phyloP scores from a whole-genome alignment of 2,888 invertebrate genomes.

The Watsonalla binaria region DNA sequence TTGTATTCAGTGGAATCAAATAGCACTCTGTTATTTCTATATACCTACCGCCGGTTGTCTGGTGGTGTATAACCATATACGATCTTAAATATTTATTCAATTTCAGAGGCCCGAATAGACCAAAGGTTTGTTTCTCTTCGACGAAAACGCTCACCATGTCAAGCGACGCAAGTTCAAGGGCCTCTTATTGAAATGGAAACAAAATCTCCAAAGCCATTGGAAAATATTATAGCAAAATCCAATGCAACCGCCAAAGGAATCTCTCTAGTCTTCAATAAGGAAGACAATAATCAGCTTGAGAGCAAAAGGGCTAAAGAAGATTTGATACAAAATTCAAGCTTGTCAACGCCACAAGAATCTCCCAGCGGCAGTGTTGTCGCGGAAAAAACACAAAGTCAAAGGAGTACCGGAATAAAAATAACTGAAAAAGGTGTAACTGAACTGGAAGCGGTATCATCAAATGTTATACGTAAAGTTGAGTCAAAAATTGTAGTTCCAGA shows the following conservation, averaged over 20 bases:
- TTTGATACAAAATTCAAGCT: neutral
- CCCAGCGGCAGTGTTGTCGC: neutral
- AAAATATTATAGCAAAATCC: slow-evolving; percentile 5
- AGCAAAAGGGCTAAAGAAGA: slow-evolving; percentile 14
- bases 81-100: slow-evolving; percentile 8
- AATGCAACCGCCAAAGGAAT: slow-evolving; percentile 15
- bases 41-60: too few relatives aligned
- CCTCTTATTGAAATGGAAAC: slow-evolving; percentile 16
- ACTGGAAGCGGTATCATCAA: neutral
- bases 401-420: neutral
- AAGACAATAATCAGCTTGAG: slow-evolving; percentile 22
- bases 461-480: neutral
- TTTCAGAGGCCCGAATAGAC: slow-evolving; percentile 45
- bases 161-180: slow-evolving; percentile 36
- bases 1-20: too few relatives aligned
- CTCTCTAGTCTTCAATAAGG: slow-evolving; percentile 35
- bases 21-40: too few relatives aligned
- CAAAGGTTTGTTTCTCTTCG: slow-evolving; percentile 31
- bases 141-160: slow-evolving; percentile 28
- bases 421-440: neutral
- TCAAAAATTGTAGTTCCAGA: neutral
- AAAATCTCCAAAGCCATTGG: slow-evolving; percentile 7
- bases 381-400: neutral
- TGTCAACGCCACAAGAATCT: neutral
- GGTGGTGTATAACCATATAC: neutral